A percentile compares a stretch with the other conserved stretches of the same genome.
These are phyloP conservation scores for Lordiphosa andalusiaca DNA, from an alignment of 2,888 invertebrate genomes.

Conservation along the genomic window DNA sequence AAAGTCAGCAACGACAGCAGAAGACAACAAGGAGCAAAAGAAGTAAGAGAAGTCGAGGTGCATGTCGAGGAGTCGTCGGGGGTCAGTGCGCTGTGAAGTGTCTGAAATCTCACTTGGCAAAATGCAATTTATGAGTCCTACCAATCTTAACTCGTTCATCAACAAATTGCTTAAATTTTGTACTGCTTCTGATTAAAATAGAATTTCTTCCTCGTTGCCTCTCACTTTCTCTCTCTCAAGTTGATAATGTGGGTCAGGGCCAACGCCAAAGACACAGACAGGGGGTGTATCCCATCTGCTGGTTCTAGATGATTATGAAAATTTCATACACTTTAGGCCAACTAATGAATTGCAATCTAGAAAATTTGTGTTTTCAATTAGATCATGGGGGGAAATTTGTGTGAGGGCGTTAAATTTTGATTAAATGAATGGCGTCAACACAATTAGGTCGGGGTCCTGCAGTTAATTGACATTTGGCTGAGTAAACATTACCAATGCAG, in stretches of 20 bases:
- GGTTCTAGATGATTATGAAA: conserved; percentile 27
- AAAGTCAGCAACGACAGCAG: conserved; percentile 39
- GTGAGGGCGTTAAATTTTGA: conserved; percentile 55
- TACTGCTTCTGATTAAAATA: conserved; percentile 66
- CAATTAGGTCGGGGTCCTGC: conserved; percentile 55
- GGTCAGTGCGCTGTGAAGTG: conserved; percentile 40
- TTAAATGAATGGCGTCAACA: conserved; percentile 62
- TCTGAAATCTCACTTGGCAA: conserved; percentile 41
- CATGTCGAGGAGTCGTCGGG: conserved; percentile 53
- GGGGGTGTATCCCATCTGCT: neutral
- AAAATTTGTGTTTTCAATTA: conserved; percentile 61
- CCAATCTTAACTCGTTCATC: conserved; percentile 21
- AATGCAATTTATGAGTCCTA: conserved; percentile 22
- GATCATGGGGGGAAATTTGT: conserved; percentile 26
- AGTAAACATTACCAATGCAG: conserved; percentile 39
- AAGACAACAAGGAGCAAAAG: conserved; percentile 13
- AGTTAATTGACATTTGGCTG: conserved; percentile 62
- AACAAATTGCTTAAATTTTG: conserved; percentile 32
- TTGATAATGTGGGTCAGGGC: conserved; percentile 58
- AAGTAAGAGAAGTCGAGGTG: conserved; percentile 50
- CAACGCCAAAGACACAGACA: conserved; percentile 28
- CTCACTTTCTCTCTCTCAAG: too few relatives aligned
- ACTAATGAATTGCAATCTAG: conserved; percentile 34
- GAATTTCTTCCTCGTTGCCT: conserved; percentile 30
- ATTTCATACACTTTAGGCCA: conserved; percentile 37